A percentile compares a stretch with the other conserved stretches of the same genome.
Conservation (phyloP, 2,888 invertebrate species). For the Rhyacophila evoluta region DNA sequence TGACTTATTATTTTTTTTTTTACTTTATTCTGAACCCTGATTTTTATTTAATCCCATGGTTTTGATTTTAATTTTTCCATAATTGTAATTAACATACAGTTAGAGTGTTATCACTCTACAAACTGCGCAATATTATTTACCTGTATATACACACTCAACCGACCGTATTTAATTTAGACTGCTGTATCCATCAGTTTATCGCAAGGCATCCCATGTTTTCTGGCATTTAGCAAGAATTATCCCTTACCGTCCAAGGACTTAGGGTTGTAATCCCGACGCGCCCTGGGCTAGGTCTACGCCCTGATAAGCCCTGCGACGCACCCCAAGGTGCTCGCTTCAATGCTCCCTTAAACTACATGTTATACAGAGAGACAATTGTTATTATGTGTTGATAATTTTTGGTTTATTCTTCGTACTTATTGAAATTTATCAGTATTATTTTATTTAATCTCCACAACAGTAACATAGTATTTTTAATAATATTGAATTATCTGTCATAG, state of each 20-base stretch:
- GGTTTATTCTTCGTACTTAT: background rate
- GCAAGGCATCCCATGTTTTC: conserved; percentile 39
- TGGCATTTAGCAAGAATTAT: conserved; percentile 51
- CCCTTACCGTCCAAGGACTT: conserved; percentile 37
- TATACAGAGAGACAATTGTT: background rate
- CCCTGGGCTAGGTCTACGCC: conserved; percentile 6
- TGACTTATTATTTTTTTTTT: too few relatives aligned
- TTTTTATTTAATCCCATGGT: too few relatives aligned
- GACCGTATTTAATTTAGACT: conserved; percentile 33
- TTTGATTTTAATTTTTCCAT: too few relatives aligned
- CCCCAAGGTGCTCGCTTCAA: conserved; percentile 27
- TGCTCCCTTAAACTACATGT: conserved; percentile 31
- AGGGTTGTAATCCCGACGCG: conserved; percentile 47
- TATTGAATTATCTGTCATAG: too few relatives aligned
- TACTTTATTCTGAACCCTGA: too few relatives aligned
- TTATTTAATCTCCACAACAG: too few relatives aligned
- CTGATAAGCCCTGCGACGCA: conserved; percentile 29
- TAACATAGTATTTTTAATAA: too few relatives aligned
- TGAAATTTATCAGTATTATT: too few relatives aligned
- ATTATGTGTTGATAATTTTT: background rate
- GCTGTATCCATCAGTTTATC: conserved; percentile 44
- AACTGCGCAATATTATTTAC: background rate
- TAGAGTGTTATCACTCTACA: too few relatives aligned
- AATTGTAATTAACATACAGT: too few relatives aligned
- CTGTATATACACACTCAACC: background rate